Conservation (phyloP, 2,113 vertebrate genomes). For the Nycticorax nycticorax region DNA sequence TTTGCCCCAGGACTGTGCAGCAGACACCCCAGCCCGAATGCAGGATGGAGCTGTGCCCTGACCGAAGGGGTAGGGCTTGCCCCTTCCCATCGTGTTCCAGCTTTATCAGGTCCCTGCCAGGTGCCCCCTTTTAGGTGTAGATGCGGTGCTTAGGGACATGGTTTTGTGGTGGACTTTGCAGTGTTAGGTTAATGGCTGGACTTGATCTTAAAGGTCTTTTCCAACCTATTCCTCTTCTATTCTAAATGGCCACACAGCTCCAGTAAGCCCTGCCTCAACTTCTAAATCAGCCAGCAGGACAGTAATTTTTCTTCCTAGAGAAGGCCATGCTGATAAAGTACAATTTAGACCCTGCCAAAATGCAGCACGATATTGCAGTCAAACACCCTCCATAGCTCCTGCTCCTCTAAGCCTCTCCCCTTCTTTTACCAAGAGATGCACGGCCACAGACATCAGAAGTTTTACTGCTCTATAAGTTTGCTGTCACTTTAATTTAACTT, state of each 20-base stretch:
- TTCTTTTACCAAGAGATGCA: neutral
- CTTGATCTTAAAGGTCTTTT: neutral
- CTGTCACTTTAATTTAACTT: neutral
- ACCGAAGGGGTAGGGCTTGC: neutral
- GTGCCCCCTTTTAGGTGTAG: neutral
- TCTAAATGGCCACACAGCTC: neutral
- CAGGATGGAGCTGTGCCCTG: neutral
- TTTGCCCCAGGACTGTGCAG: neutral
- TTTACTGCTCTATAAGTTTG: neutral
- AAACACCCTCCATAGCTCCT: neutral
- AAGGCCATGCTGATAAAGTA: neutral
- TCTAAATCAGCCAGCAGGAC: neutral
- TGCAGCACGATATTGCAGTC: neutral
- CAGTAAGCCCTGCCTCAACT: neutral
- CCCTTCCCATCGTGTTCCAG: neutral
- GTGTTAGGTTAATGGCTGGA: neutral
- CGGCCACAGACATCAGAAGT: no score
- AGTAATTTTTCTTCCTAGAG: neutral
- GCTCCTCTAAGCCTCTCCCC: neutral
- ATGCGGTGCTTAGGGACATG: neutral
- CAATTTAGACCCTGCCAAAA: neutral
- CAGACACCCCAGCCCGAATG: neutral
- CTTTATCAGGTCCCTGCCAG: neutral
- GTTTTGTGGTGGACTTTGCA: neutral
- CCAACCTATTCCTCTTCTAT: neutral